Percentiles rank a stretch among this genome's conserved stretches.
Conservation (phyloP, 2,797 vertebrate species). For the Stomatorhinus walkeri region DNA sequence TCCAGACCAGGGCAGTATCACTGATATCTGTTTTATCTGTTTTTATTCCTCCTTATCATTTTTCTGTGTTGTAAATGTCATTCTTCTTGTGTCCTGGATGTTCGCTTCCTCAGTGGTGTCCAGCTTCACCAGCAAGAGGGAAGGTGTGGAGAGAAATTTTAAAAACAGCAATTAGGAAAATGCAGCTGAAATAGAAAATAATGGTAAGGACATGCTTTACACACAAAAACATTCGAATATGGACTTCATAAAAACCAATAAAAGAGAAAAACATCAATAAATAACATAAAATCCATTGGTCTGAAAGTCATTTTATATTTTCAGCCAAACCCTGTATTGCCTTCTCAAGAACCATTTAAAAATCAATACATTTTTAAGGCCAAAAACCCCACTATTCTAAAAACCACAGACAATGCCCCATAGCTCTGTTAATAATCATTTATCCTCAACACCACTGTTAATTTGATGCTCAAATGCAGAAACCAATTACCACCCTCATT, state of each 20-base stretch:
- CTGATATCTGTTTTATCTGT: not conserved
- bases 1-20: not conserved
- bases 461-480: conserved; percentile 10
- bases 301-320: not conserved
- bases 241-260: not conserved
- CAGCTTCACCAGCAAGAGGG: not conserved
- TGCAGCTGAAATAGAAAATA: not conserved
- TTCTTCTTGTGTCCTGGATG: not conserved
- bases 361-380: not conserved
- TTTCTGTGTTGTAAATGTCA: not conserved
- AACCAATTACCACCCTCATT: not conserved
- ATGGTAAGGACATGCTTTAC: not conserved
- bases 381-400: not conserved
- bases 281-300: not conserved
- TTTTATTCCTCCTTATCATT: not conserved
- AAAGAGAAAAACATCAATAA: not conserved
- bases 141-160: not conserved
- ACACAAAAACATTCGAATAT: not conserved
- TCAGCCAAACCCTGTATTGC: not conserved
- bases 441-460: conserved; percentile 6
- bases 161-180: not conserved
- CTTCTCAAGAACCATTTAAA: not conserved
- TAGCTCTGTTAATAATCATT: not conserved
- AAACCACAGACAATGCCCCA: not conserved
- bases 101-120: not conserved